Evolutionary conservation across 1,140 invertebrate genomes (phyloP).

Genomic region (Diuraphis noxia): DNA sequence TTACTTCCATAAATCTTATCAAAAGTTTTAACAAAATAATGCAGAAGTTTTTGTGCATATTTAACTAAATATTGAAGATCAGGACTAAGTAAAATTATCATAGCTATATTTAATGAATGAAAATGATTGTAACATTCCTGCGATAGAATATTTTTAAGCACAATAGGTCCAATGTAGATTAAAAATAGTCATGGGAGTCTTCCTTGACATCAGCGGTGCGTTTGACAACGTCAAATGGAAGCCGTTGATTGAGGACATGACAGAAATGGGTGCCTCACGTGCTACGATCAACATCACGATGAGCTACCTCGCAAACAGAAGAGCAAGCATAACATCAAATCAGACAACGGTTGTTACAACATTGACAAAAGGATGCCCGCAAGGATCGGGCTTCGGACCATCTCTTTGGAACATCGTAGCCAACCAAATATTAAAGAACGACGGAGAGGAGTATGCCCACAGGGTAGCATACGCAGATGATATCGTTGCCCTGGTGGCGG

Average conservation of each 20-base stretch:
- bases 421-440: background rate
- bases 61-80: too few species aligned
- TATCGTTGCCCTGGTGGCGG: background rate
- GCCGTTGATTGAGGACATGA: background rate
- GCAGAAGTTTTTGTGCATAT: too few species aligned
- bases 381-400: background rate
- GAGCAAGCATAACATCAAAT: background rate
- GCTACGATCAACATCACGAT: background rate
- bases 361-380: background rate
- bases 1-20: too few species aligned
- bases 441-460: background rate
- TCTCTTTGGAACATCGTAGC: background rate
- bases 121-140: too few species aligned
- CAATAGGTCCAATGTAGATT: too few species aligned
- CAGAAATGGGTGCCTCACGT: background rate
- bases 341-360: rapidly evolving
- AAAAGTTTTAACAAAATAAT: too few species aligned
- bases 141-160: too few species aligned
- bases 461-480: background rate
- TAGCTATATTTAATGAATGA: too few species aligned
- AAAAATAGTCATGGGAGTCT: background rate
- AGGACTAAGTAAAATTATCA: too few species aligned
- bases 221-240: background rate
- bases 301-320: background rate
- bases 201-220: background rate